Conservation (phyloP, 2,797 vertebrate genomes). For the Poeciliopsis paucimaculata region DNA sequence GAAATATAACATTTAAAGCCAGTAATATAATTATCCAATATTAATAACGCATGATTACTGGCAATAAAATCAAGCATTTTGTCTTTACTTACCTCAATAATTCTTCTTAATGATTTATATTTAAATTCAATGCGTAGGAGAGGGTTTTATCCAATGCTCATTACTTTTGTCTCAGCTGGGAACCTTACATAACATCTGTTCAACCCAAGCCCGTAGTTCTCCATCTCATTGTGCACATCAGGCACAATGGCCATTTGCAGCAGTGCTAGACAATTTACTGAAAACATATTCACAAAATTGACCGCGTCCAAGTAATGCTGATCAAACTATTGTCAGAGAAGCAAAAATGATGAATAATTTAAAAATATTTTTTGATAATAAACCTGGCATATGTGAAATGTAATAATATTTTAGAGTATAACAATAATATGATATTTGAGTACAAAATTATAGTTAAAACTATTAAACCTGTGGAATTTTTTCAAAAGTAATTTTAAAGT, state of each 20-base stretch:
- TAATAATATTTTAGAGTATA: too few relatives aligned
- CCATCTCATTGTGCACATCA: slow-evolving; percentile 25
- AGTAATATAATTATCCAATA: neutral
- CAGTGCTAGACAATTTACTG: slow-evolving; percentile 38
- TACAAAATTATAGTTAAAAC: neutral
- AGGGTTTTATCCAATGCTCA: slow-evolving; percentile 47
- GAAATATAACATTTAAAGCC: neutral
- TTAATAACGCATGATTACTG: neutral
- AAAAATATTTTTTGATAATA: too few relatives aligned
- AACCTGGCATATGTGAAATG: too few relatives aligned
- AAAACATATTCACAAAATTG: neutral
- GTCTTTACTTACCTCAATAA: slow-evolving; percentile 45
- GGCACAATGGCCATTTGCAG: slow-evolving; percentile 29
- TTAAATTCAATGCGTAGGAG: slow-evolving; percentile 51
- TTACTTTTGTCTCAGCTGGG: slow-evolving; percentile 36
- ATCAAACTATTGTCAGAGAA: too few relatives aligned
- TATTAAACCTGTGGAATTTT: neutral
- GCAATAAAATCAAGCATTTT: slow-evolving; percentile 34
- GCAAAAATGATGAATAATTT: too few relatives aligned
- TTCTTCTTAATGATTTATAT: slow-evolving; percentile 51
- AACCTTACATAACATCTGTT: slow-evolving; percentile 51
- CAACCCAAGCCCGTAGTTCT: slow-evolving; percentile 51
- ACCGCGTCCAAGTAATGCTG: too few relatives aligned
- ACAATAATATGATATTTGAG: neutral
- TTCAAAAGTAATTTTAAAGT: neutral